Evolutionary conservation across 2,888 invertebrate genomes (phyloP), one percentile per base, ranked within the genome.

Genomic region (Microplitis manilae): DNA sequence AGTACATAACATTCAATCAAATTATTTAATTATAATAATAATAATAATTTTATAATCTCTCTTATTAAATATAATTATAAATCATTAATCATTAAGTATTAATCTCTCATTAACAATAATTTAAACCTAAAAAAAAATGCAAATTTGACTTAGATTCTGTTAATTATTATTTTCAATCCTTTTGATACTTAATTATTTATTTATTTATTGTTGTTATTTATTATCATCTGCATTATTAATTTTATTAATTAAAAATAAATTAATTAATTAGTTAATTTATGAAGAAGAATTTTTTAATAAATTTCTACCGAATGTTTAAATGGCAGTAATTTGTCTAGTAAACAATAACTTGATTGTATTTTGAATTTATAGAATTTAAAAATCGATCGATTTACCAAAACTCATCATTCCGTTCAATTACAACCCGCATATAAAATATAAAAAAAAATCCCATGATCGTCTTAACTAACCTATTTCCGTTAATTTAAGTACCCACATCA

Each of bases 141-240:
- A 81, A 80, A 81, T 79, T 82, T 82, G 78, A 82, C 82, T 80
- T 82, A 80, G 79, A 81, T 72, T 76, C 77, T 75, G 68, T 77
- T 77, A 38, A 67, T 41, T 67, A 41, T 64, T 65, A 67, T 38
- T 15, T 65, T 59, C 30, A 30, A 30, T 30, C n/a, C 30, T 73
- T 20, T 67, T 73, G 20, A 50, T 15, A 17, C n/a, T 72, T 15
- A 59, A 70, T 70, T 38, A 39, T 30, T 38, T 7, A 61, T 61
- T 30, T 20, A 6, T 20, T 20, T 50, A 70, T 20, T 60, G 2
- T 50, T 13, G 62, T 61, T 72, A 30, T 30, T 30, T 30, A 30
- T 30, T 4, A 30, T 30, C 30, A 30, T 30, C 30, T 30, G 30
- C 30, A 30, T 30, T 30, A 30, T 30, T 30, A 30, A 30, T 4